Evolutionary conservation across 2,113 vertebrate genomes (phyloP), one percentile per base, ranked within the genome.

Genomic region (Colaptes auratus): DNA sequence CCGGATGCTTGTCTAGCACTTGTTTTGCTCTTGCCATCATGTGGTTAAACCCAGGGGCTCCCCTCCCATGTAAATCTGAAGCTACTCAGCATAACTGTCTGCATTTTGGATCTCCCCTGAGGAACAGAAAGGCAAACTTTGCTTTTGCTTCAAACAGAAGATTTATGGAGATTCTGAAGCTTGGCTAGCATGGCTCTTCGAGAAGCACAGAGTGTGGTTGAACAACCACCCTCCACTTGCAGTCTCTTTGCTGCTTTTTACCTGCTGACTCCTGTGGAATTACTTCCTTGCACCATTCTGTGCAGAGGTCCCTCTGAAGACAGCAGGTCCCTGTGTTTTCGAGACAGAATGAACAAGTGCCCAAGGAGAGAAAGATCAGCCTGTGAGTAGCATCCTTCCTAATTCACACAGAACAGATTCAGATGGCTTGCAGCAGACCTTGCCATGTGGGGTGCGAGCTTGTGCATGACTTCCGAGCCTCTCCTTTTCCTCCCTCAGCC

Each of bases 401-500:
- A 52, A 80, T 36, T 58, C 2, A 58, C 0, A 1, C 61, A 66
- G 44, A 55, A 55, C 39, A 53, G 11, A 48, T 33, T 46, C 9
- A 90, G 76, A 14, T 24, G 17, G 19, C 56, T 65, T 17, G 23
- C 85, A 33, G 13, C 25, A 77, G 31, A 19, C n/a, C 10, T 3
- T 35, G 25, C 27, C 4, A 2, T 15, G 18, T 3, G 65, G 69
- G 33, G 24, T 1, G 0, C 8, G 20, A 70, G 31, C 0, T 0
- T 5, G 18, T 55, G n/a, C 53, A 18, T 2, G 16, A 59, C 71
- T 82, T 89, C 46, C 16, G 31, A 91, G 21, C 11, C 48, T 71
- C 59, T 44, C 30, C 48, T 56, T 78, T 64, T 31, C 76, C 58
- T 88, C 71, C 78, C 36, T 44, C 48, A 21, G 44, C 60, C 61